Conservation (phyloP, 2,113 vertebrate species). For the Macrotis lagotis region DNA sequence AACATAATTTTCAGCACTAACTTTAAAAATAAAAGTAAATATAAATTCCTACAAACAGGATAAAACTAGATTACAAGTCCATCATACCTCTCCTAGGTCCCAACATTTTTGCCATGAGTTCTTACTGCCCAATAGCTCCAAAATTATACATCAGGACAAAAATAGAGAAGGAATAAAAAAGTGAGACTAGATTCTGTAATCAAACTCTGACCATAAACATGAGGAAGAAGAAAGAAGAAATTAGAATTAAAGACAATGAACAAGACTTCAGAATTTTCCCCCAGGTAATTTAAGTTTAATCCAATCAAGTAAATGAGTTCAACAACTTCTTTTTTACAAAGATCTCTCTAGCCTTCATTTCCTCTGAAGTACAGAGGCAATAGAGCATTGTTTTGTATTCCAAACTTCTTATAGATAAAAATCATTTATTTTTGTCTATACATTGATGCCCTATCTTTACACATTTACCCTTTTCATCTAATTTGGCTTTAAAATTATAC, state of each 20-base stretch:
- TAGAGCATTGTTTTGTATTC: neutral
- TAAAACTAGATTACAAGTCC: neutral
- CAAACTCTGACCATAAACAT: neutral
- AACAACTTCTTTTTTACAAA: neutral
- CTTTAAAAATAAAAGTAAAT: neutral
- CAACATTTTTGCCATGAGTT: neutral
- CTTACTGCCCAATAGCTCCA: neutral
- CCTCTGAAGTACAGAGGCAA: neutral
- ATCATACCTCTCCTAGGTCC: neutral
- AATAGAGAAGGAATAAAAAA: neutral
- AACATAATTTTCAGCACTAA: neutral
- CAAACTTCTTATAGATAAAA: neutral
- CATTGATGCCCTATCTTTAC: neutral
- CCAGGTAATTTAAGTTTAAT: neutral
- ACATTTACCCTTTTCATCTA: neutral
- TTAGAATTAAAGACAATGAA: neutral
- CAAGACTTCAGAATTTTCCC: neutral
- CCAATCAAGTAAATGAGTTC: neutral
- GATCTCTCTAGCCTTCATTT: neutral
- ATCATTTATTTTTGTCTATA: neutral
- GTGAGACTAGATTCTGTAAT: neutral
- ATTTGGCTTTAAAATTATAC: neutral
- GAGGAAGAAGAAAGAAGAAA: neutral
- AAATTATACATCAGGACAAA: neutral
- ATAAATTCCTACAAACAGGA: neutral